Base-by-base conservation (phyloP, 2,888 invertebrate genomes). In the Crepidodera aurea region DNA sequence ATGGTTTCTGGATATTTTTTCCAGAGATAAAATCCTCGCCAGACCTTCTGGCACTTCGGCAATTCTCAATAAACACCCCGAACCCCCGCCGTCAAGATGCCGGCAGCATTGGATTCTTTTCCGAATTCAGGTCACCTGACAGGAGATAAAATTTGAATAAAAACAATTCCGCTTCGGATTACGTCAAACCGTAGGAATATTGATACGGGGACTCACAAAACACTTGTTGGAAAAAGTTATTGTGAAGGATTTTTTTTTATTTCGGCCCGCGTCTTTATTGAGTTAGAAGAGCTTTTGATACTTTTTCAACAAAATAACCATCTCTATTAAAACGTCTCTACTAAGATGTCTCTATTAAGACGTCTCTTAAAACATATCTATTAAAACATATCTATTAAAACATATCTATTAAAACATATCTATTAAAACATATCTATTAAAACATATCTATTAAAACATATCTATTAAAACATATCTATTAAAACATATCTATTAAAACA, bases 141-240 rank as follows among this genome's bases (percentile, higher is more conserved):
- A 37, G 32, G 51, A 37, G 8, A 51, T 51, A 50, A 50, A 57
- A 57, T 57, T 50, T 57, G 48, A 57, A 57, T 57, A 57, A 50
- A 57, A 57, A 57, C 57, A 57, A 57, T 57, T 57, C 48, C 57
- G 16, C 7, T 48, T 48, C 39, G 48, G 48, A 57, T 48, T 50
- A 57, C 48, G 57, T 37, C 27, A 27, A 48, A 39, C 57, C 25
- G 4, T 6, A 39, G 39, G 48, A 57, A 57, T 39, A 39, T 39
- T 37, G 57, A 57, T 57, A 39, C 10, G 12, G 8, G 39, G 15
- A 37, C 12, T 16, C 10, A 46, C 22, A 48, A 57, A 57, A 48
- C 57, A 57, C 57, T 57, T 57, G 57, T 57, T 57, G 57, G 19
- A 57, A 39, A 22, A 42, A 22, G 44, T 12, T 22, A 12, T 22